These are phyloP conservation scores for Psammodynastes pulverulentus DNA, from an alignment of 2,113 vertebrate species.

Conservation along the genomic window DNA sequence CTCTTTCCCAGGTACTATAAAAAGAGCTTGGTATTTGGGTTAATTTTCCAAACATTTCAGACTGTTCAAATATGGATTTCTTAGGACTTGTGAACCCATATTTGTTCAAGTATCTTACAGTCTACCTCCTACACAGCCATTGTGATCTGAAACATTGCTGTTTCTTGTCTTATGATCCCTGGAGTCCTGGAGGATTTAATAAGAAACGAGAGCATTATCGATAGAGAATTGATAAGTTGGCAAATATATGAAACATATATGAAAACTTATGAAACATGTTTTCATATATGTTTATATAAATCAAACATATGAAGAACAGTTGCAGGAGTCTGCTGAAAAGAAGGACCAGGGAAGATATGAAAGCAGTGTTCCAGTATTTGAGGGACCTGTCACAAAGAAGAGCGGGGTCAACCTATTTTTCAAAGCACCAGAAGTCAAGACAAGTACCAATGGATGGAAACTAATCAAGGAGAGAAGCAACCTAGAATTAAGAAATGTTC, in stretches of 20 bases:
- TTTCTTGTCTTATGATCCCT: neutral
- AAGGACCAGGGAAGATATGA: neutral
- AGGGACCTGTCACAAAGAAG: neutral
- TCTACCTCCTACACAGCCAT: neutral
- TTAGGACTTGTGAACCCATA: neutral
- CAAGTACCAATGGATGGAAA: neutral
- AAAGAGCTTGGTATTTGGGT: neutral
- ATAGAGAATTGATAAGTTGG: neutral
- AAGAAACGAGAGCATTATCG: too few relatives aligned
- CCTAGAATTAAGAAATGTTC: neutral
- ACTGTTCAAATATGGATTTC: neutral
- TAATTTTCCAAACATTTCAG: conserved; percentile 30
- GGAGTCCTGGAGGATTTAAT: neutral
- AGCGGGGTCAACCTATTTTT: neutral
- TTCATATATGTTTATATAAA: neutral
- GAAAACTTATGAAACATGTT: neutral
- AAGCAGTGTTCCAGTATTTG: neutral
- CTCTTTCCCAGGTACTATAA: neutral
- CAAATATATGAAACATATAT: neutral
- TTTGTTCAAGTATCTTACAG: neutral
- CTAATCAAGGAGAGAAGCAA: neutral
- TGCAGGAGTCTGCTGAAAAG: neutral
- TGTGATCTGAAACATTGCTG: neutral
- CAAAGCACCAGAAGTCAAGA: neutral
- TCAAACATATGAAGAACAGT: neutral